Conservation (phyloP, 1,140 invertebrate species). For the Macrotrachela quadricornifera region DNA sequence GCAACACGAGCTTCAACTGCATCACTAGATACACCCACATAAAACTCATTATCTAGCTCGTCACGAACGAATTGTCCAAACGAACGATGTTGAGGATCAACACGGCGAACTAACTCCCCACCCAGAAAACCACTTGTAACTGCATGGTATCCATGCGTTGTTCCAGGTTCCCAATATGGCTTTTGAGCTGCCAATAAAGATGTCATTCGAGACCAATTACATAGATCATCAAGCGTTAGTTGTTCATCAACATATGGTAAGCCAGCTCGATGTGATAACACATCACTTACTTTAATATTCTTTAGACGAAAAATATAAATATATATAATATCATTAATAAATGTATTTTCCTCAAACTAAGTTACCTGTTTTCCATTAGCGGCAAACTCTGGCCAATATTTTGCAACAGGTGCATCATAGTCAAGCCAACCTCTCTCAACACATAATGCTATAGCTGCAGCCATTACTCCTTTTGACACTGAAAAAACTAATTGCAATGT, state of each 20-base stretch:
- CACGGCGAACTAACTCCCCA: conserved; percentile 25
- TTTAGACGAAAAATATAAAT: too few species aligned
- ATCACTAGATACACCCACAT: conserved; percentile 11
- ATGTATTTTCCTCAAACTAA: too few species aligned
- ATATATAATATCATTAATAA: too few species aligned
- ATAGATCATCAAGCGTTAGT: too few species aligned
- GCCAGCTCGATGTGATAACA: too few species aligned
- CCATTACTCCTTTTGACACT: conserved; percentile 19
- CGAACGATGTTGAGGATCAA: conserved; percentile 20
- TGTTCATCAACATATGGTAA: too few species aligned
- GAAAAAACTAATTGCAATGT: conserved; percentile 14
- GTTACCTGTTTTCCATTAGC: conserved; percentile 27
- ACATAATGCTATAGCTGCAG: conserved; percentile 22
- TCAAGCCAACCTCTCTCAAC: conserved; percentile 24
- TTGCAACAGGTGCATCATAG: conserved; percentile 21
- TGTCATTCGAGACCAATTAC: too few species aligned
- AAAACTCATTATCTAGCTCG: conserved; percentile 27
- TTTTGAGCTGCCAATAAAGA: too few species aligned
- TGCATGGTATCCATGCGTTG: conserved; percentile 23
- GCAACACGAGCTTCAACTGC: too few species aligned
- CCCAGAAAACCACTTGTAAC: conserved; percentile 26
- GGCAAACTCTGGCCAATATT: conserved; percentile 33
- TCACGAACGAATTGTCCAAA: conserved; percentile 25
- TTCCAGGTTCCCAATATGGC: conserved; percentile 9
- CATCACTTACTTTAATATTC: background rate